Conservation (phyloP, 2,113 vertebrate species). For the Podarcis cretensis region DNA sequence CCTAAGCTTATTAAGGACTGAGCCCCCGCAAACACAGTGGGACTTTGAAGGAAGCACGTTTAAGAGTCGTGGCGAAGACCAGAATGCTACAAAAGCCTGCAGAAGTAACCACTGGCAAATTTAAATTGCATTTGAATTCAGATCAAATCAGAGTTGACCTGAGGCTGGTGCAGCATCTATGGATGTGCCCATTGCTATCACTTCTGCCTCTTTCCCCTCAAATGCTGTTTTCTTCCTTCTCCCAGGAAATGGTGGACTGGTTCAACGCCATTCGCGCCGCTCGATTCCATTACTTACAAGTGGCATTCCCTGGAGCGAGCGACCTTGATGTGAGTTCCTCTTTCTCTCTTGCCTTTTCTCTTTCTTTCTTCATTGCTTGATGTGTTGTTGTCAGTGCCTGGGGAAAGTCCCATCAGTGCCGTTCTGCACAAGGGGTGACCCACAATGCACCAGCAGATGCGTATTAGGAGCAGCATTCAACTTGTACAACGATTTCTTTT, state of each 20-base stretch:
- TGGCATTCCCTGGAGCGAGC: constrained; percentile 93
- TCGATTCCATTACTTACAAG: constrained; percentile 94
- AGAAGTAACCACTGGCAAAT: neutral
- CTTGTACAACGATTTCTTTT: too few relatives aligned
- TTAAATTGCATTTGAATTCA: neutral
- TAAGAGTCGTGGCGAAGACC: neutral
- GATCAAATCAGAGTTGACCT: too few relatives aligned
- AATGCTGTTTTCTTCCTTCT: neutral
- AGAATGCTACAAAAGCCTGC: too few relatives aligned
- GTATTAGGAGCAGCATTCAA: too few relatives aligned
- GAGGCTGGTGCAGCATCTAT: neutral
- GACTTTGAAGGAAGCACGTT: neutral
- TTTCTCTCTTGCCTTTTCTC: neutral
- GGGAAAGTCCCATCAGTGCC: neutral
- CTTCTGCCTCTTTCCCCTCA: neutral
- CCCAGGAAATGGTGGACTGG: constrained; percentile 95
- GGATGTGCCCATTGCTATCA: neutral
- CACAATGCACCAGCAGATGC: too few relatives aligned
- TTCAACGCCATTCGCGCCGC: constrained; percentile 92
- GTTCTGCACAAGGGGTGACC: too few relatives aligned
- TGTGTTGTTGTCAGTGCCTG: neutral
- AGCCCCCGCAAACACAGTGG: neutral
- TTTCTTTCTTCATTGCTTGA: neutral
- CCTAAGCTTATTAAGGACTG: neutral
- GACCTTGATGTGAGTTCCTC: constrained; percentile 83